Evolutionary conservation across 1,140 invertebrate genomes (phyloP).

Genomic region (Camponotus vicinus): DNA sequence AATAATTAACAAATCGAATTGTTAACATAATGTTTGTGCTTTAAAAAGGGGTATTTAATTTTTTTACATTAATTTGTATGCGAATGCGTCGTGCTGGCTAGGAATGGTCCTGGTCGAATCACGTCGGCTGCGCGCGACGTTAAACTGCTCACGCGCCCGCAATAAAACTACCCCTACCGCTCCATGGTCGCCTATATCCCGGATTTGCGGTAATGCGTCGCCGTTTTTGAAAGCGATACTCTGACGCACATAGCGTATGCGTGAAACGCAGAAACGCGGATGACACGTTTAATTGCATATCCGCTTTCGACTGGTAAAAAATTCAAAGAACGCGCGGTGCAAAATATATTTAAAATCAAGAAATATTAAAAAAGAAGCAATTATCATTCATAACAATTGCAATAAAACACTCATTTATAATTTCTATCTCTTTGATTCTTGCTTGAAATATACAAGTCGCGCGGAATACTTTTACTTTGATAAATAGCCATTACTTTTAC

Average conservation of each 20-base stretch:
- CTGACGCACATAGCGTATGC: slow-evolving; percentile 14
- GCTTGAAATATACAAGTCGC: too few species aligned
- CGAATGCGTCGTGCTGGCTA: background rate
- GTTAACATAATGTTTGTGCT: background rate
- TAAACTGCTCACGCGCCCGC: slow-evolving; percentile 40
- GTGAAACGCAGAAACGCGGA: slow-evolving; percentile 19
- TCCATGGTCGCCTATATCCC: background rate
- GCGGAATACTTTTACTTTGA: too few species aligned
- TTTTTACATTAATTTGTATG: slow-evolving; percentile 10
- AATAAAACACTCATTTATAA: too few species aligned
- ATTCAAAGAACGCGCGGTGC: too few species aligned
- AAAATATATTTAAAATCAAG: too few species aligned
- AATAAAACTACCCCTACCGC: slow-evolving; percentile 37
- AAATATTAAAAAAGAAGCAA: too few species aligned
- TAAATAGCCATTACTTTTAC: too few species aligned
- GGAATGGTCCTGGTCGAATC: slow-evolving; percentile 12
- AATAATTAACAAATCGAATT: background rate
- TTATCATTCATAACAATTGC: too few species aligned
- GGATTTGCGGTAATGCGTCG: slow-evolving; percentile 49
- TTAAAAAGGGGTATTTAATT: slow-evolving; percentile 14
- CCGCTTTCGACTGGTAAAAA: background rate
- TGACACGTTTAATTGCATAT: slow-evolving; percentile 29
- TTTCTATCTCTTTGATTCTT: too few species aligned
- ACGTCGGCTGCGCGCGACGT: slow-evolving; percentile 7
- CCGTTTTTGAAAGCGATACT: slow-evolving; percentile 41